phyloP scores from a whole-genome alignment of 2,888 invertebrate species.

The Thalpophila matura region DNA sequence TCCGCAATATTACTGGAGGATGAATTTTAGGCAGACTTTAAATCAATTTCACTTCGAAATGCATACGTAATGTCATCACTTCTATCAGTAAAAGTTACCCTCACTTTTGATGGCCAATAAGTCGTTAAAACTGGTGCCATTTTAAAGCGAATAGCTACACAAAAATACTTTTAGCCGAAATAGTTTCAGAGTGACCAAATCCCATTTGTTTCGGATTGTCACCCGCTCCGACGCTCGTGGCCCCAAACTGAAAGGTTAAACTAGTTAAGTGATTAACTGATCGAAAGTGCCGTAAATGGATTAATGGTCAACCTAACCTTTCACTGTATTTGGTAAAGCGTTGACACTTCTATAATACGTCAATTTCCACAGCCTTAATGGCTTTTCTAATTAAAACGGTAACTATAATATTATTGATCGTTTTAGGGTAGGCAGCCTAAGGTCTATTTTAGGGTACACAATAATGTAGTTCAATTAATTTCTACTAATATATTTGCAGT shows the following conservation, averaged over 20 bases:
- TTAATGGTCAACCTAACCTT: conserved; percentile 57
- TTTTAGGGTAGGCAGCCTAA: neutral
- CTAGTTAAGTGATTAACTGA: conserved; percentile 56
- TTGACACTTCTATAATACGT: conserved; percentile 30
- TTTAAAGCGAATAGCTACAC: conserved; percentile 21
- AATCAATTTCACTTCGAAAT: too few relatives aligned
- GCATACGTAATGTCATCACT: neutral
- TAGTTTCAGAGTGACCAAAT: conserved; percentile 40
- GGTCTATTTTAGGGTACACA: neutral
- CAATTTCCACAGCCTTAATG: conserved; percentile 16
- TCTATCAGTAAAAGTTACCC: too few relatives aligned
- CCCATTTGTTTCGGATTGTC: conserved; percentile 40
- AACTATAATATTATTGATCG: too few relatives aligned
- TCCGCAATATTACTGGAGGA: too few relatives aligned
- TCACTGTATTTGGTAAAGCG: conserved; percentile 36
- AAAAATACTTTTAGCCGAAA: conserved; percentile 30
- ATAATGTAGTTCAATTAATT: conserved; percentile 12
- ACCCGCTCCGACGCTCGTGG: conserved; percentile 25
- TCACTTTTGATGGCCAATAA: conserved; percentile 19
- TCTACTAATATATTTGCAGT: conserved; percentile 6
- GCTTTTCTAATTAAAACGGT: conserved; percentile 23
- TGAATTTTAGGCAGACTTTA: too few relatives aligned
- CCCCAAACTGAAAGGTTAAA: conserved; percentile 51
- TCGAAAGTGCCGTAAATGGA: conserved; percentile 60
- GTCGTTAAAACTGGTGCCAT: conserved; percentile 8